Evolutionary conservation across 2,888 invertebrate genomes (phyloP), one percentile per base, ranked within the genome.

Genomic region (Dioctria rufipes): DNA sequence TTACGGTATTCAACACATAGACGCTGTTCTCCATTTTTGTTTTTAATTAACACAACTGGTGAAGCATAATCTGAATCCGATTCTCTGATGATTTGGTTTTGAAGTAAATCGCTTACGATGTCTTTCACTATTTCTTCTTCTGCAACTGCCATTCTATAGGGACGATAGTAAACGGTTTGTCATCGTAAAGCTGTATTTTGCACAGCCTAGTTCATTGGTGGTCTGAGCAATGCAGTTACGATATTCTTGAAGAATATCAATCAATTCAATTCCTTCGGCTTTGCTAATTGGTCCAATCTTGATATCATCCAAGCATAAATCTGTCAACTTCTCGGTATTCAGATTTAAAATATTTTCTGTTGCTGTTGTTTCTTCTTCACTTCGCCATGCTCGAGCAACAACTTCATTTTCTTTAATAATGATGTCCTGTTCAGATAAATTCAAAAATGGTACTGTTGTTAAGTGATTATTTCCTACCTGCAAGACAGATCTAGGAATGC

Each of bases 101-200:
- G 3, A 67, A 8, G n/a, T n/a, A 67, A n/a, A 8, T 67, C 67
- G 3, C 42, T 67, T 6, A 67, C 67, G 6, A 67, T 67, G 3
- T 67, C 67, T 3, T 40, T n/a, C 5, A 67, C 67, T 3, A 39
- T n/a, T 3, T 67, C 43, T n/a, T 67, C 42, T 43, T 67, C 43
- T 8, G 4, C 3, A 5, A 4, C n/a, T n/a, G 67, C 67, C 46
- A 67, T 67, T 9, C 67, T 40, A n/a, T 67, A 67, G 3, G 67
- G 67, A 11, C 67, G 67, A 13, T 43, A 67, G 8, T 5, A 67
- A 43, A 67, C 3, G 67, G 67, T 13, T 43, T 46, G 6, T 67
- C 37, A 2, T 67, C 25, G 2, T 67, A 2, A 3, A 67, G 4
- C 25, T 84, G 75, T 37, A 86, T 86, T 37, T 84, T 75, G 71